These are phyloP conservation scores for Caretta caretta DNA, from an alignment of 2,113 vertebrate genomes.

Conservation along the genomic window DNA sequence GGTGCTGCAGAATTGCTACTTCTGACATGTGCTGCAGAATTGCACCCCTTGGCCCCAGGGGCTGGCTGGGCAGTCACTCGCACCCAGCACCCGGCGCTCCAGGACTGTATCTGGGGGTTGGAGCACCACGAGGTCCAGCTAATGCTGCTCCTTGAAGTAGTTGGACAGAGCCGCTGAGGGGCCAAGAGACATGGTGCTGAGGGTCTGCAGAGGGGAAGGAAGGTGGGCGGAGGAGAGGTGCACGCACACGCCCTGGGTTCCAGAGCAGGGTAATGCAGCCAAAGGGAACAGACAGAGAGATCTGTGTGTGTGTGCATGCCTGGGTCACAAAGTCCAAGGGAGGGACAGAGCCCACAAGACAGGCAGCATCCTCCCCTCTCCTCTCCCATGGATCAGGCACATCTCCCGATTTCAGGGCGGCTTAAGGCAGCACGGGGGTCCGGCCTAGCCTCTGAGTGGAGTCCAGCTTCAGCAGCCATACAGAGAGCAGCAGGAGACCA, in stretches of 20 bases:
- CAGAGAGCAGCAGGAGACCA: background rate
- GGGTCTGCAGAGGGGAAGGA: background rate
- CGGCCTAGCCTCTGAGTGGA: background rate
- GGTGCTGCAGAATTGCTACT: background rate
- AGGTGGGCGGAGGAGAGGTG: background rate
- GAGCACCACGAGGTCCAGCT: background rate
- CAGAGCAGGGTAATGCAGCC: background rate
- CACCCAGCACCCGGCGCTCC: background rate
- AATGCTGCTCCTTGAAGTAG: background rate
- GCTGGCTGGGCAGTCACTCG: background rate
- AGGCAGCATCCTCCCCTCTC: background rate
- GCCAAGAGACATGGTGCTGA: background rate
- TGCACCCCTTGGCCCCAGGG: background rate
- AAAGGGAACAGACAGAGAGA: background rate
- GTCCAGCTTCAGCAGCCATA: background rate
- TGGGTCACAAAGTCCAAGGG: background rate
- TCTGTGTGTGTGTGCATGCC: rapidly evolving
- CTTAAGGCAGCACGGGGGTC: too few relatives aligned
- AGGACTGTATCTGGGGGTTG: background rate
- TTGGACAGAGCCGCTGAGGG: background rate
- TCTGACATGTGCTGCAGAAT: background rate
- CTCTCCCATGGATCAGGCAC: too few relatives aligned
- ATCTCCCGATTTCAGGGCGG: background rate
- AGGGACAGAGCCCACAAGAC: background rate
- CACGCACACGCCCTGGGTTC: background rate